These are phyloP conservation scores for Cephus sareptanus DNA, from an alignment of 2,888 invertebrate species.

Conservation along the genomic window DNA sequence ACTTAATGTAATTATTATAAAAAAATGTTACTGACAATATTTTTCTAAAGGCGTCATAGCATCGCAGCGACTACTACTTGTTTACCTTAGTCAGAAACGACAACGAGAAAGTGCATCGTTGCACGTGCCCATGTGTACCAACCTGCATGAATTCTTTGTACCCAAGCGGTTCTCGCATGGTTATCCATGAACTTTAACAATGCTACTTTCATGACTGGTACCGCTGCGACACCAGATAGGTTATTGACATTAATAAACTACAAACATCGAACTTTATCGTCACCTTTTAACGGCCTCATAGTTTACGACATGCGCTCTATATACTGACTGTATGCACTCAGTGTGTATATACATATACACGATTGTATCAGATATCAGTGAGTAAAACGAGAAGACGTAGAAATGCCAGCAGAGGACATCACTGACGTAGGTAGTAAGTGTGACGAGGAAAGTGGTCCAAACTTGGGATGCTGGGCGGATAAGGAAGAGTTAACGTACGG, in stretches of 20 bases:
- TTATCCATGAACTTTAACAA: slow-evolving; percentile 26
- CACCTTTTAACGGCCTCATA: slow-evolving; percentile 29
- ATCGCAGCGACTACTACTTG: background rate
- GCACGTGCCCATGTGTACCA: background rate
- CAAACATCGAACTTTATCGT: slow-evolving; percentile 32
- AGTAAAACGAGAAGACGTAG: background rate
- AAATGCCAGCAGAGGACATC: background rate
- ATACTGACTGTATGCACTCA: background rate
- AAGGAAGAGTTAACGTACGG: background rate
- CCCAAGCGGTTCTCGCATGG: background rate
- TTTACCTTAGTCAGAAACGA: background rate
- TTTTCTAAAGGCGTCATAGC: background rate
- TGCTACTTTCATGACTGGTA: slow-evolving; percentile 30
- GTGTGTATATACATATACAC: too few relatives aligned
- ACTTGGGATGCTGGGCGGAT: background rate
- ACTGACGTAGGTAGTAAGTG: background rate
- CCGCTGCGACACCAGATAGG: slow-evolving; percentile 20
- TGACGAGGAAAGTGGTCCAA: background rate
- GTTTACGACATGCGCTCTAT: slow-evolving; percentile 25
- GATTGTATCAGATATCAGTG: background rate
- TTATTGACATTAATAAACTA: slow-evolving; percentile 42
- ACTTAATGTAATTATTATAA: too few relatives aligned
- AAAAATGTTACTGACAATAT: background rate
- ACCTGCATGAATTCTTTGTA: background rate
- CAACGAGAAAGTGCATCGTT: background rate